Evolutionary conservation across 2,888 invertebrate species (phyloP).

Genomic region (Panorpa germanica): DNA sequence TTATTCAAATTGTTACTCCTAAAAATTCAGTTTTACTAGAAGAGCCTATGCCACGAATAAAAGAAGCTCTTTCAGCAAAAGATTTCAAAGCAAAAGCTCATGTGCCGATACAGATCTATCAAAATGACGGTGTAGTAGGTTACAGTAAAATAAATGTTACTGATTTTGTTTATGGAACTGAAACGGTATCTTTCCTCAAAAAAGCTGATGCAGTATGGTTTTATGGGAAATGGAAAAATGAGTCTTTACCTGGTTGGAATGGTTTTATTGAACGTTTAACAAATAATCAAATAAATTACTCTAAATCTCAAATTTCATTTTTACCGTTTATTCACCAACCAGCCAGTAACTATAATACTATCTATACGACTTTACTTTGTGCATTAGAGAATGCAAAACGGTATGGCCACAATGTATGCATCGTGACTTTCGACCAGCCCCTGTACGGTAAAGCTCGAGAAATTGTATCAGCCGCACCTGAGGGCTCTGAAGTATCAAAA

Average conservation of each 20-base stretch:
- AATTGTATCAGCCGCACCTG: conserved; percentile 13
- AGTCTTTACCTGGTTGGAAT: conserved; percentile 15
- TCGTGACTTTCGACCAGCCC: too few relatives aligned
- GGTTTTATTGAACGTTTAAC: too few relatives aligned
- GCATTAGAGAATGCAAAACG: too few relatives aligned
- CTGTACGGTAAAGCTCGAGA: conserved; percentile 16
- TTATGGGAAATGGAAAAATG: conserved; percentile 16
- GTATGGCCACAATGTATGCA: too few relatives aligned
- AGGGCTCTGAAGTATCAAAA: conserved; percentile 10
- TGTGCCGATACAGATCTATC: conserved; percentile 16
- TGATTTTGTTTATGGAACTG: conserved; percentile 11
- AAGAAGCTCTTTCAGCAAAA: conserved; percentile 12
- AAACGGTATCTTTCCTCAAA: conserved; percentile 12
- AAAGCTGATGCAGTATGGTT: conserved; percentile 15
- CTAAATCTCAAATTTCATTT: too few relatives aligned
- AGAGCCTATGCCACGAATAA: conserved; percentile 11
- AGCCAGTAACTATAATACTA: too few relatives aligned
- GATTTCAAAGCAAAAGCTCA: conserved; percentile 16
- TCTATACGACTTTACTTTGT: too few relatives aligned
- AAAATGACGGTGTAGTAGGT: conserved; percentile 15
- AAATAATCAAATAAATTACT: too few relatives aligned
- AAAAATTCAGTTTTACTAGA: conserved; percentile 14
- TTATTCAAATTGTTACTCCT: too few relatives aligned
- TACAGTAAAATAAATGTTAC: conserved; percentile 13
- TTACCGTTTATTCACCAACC: too few relatives aligned